Evolutionary conservation across 2,888 invertebrate genomes (phyloP).

Genomic region (Standfussiana lucernea): DNA sequence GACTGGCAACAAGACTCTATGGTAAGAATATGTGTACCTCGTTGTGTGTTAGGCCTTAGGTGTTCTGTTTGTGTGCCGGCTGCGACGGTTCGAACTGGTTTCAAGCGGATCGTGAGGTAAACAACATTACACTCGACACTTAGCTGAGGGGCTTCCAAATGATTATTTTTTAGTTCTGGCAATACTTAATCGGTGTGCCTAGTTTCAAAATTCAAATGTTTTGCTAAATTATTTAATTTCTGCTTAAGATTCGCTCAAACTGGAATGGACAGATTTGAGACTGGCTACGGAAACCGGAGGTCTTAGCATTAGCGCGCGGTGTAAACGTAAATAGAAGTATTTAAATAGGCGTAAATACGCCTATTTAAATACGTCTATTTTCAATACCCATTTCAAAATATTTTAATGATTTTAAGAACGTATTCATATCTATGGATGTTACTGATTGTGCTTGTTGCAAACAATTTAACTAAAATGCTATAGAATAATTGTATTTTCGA

Average conservation of each 20-base stretch:
- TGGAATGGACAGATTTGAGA: background rate
- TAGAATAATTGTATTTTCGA: no score
- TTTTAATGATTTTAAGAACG: no score
- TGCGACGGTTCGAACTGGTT: slow-evolving; percentile 62
- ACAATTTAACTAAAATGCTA: no score
- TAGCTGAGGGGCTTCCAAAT: slow-evolving; percentile 40
- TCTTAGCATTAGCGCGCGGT: no score
- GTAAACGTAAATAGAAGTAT: no score
- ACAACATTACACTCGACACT: slow-evolving; percentile 33
- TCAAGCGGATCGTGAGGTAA: slow-evolving; percentile 57
- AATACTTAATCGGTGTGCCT: slow-evolving; percentile 21
- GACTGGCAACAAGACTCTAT: slow-evolving; percentile 19
- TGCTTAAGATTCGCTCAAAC: slow-evolving; percentile 10
- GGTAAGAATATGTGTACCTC: slow-evolving; percentile 36
- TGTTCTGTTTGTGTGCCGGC: slow-evolving; percentile 62
- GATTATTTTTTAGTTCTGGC: slow-evolving; percentile 37
- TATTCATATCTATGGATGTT: no score
- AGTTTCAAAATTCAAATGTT: slow-evolving; percentile 5
- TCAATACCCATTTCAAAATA: no score
- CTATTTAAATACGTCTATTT: no score
- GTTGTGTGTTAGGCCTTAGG: slow-evolving; percentile 60
- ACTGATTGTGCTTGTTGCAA: no score
- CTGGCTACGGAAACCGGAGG: no score
- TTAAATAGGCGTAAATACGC: no score
- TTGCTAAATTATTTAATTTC: background rate